Base-by-base conservation (phyloP, 2,888 invertebrate genomes). In the Leptarthrus brevirostris region DNA sequence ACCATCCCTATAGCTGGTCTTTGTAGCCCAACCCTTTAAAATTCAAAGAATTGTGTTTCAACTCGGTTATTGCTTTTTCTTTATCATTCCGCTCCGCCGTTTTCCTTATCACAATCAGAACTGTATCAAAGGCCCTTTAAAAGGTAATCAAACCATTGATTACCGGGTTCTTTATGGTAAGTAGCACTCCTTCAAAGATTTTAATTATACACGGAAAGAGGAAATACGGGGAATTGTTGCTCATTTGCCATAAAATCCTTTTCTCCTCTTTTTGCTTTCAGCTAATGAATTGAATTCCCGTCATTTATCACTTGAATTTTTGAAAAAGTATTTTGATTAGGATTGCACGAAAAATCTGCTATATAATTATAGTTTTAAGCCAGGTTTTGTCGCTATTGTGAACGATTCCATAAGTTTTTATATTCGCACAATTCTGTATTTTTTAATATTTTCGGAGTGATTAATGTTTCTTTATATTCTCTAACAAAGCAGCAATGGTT, bases 121-220 rank as follows among this genome's bases (percentile, higher is more conserved):
- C 52, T 52, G 24, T 44, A 22, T 69, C 52, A 52, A 69, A 69
- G 34, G 34, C n/a, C 34, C 20, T 69, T 69, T 52, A 69, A 69
- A 52, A 69, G 69, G 69, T 69, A 69, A 69, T 69, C 52, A 69
- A 69, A 69, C 69, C 69, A 52, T 69, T 69, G 69, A 69, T 69
- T 69, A 69, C 69, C 30, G 40, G 5, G 20, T 14, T 69, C 52
- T 34, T 52, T 52, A 64, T 52, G 36, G 34, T 36, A 69, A 52
- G 22, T 52, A 69, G 22, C 52, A 30, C 52, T 52, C 20, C 30
- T 34, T 18, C n/a, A 34, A 34, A 3, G 34, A 69, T 52, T 52
- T 69, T 69, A 69, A 69, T 69, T 69, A 69, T 24, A 14, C 69
- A 34, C 20, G 20, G 18, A 64, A 8, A 36, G 61, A 40, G 12